Evolutionary conservation across 2,113 vertebrate genomes (phyloP).

Genomic region (Cyanistes caeruleus): DNA sequence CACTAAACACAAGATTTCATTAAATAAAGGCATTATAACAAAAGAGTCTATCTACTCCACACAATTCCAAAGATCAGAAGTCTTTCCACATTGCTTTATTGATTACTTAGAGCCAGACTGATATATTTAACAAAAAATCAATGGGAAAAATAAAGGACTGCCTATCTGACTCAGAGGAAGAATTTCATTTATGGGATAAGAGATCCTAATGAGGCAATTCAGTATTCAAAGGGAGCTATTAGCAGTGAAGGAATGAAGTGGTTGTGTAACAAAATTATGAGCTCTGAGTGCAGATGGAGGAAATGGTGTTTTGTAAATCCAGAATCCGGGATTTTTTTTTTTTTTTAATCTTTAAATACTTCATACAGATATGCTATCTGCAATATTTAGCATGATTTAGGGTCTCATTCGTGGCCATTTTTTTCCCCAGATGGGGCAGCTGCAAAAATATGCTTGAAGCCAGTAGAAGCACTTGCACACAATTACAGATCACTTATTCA

Average conservation of each 20-base stretch:
- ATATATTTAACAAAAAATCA: conserved; percentile 47
- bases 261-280: conserved; percentile 45
- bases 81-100: background rate
- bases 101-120: conserved; percentile 31
- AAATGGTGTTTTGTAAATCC: conserved; percentile 55
- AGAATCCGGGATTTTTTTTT: background rate
- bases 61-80: background rate
- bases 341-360: conserved; percentile 25
- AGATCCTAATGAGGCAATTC: conserved; percentile 59
- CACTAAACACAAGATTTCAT: background rate
- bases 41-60: background rate
- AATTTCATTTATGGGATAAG: conserved; percentile 48
- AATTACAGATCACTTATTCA: conserved; percentile 14
- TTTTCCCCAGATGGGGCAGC: conserved; percentile 15
- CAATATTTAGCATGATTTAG: conserved; percentile 43
- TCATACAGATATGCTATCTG: conserved; percentile 3
- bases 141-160: conserved; percentile 43
- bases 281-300: conserved; percentile 46
- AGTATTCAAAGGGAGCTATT: conserved; percentile 53
- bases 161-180: conserved; percentile 51
- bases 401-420: background rate
- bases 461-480: background rate
- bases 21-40: background rate
- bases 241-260: conserved; percentile 10
- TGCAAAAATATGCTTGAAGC: conserved; percentile 30